phyloP scores from a whole-genome alignment of 2,113 vertebrate species.

The Ranitomeya imitator region DNA sequence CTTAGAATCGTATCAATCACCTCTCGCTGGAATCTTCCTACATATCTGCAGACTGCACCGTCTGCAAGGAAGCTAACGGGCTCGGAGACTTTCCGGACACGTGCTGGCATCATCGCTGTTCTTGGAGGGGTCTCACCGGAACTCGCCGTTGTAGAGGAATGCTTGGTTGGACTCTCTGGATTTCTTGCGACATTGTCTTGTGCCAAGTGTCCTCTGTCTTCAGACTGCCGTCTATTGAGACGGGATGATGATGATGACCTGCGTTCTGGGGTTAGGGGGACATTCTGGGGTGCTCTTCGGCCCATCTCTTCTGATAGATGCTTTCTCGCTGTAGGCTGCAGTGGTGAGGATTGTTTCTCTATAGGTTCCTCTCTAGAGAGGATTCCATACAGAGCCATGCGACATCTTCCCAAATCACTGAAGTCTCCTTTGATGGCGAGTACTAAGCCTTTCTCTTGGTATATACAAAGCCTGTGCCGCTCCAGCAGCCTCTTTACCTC shows the following conservation, averaged over 20 bases:
- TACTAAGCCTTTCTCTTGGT: fast-evolving
- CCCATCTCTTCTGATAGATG: background rate
- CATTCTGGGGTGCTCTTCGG: too few relatives aligned
- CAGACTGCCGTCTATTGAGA: background rate
- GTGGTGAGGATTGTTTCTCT: background rate
- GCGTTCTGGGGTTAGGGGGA: background rate
- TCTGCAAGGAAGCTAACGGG: slow-evolving; percentile 56
- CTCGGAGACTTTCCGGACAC: background rate
- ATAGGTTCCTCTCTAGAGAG: background rate
- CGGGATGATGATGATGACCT: background rate
- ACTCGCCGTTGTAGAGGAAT: background rate
- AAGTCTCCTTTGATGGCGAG: slow-evolving; percentile 66
- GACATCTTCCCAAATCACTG: slow-evolving; percentile 59
- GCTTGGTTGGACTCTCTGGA: background rate
- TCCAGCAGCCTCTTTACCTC: slow-evolving; percentile 52
- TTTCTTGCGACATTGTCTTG: too few relatives aligned
- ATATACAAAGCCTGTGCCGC: slow-evolving; percentile 52
- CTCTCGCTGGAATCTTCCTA: background rate
- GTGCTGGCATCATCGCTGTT: background rate
- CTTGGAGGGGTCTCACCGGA: background rate
- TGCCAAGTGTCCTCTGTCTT: too few relatives aligned
- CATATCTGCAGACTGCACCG: slow-evolving; percentile 59
- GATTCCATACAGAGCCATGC: slow-evolving; percentile 35
- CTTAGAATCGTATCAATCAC: background rate
- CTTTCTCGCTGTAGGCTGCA: background rate